phyloP scores from a whole-genome alignment of 2,888 invertebrate genomes.

The Chaetogeoica ovagalla region DNA sequence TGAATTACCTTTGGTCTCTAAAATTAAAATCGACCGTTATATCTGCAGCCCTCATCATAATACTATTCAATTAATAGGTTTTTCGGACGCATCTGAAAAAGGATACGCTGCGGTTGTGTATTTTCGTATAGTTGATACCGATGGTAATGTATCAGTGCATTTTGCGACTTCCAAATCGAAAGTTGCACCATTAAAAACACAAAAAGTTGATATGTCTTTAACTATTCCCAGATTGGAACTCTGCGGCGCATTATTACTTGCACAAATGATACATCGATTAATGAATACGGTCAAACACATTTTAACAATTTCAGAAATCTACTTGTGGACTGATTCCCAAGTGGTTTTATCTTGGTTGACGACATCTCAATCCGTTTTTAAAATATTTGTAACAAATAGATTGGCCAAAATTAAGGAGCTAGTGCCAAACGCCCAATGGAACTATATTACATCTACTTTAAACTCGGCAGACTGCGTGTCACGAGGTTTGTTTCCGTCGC shows the following conservation, averaged over 20 bases:
- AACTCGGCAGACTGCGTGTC: constrained; percentile 12
- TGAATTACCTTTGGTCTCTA: background rate
- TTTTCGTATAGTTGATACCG: constrained; percentile 51
- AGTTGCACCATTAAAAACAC: constrained; percentile 55
- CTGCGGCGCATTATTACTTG: constrained; percentile 51
- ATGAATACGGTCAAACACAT: constrained; percentile 54
- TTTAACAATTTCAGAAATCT: constrained; percentile 43
- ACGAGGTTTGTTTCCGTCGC: background rate
- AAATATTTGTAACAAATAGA: constrained; percentile 56
- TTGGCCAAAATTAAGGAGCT: constrained; percentile 52
- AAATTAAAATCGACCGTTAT: background rate
- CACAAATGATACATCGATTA: constrained; percentile 54
- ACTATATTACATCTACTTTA: background rate
- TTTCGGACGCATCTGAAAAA: constrained; percentile 52
- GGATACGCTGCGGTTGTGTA: constrained; percentile 55
- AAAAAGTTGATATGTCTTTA: constrained; percentile 9
- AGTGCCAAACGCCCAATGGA: background rate
- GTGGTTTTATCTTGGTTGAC: constrained; percentile 55
- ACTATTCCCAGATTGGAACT: constrained; percentile 56
- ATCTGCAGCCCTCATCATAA: too few species aligned
- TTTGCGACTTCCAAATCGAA: constrained; percentile 56
- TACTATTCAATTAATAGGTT: constrained; percentile 35
- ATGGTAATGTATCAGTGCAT: constrained; percentile 40
- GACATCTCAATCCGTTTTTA: constrained; percentile 50
- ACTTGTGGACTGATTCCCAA: constrained; percentile 56